A percentile compares a stretch with the other conserved stretches of the same genome.
phyloP scores from a whole-genome alignment of 1,140 invertebrate genomes.

The Gyrodactylus bullatarudis region DNA sequence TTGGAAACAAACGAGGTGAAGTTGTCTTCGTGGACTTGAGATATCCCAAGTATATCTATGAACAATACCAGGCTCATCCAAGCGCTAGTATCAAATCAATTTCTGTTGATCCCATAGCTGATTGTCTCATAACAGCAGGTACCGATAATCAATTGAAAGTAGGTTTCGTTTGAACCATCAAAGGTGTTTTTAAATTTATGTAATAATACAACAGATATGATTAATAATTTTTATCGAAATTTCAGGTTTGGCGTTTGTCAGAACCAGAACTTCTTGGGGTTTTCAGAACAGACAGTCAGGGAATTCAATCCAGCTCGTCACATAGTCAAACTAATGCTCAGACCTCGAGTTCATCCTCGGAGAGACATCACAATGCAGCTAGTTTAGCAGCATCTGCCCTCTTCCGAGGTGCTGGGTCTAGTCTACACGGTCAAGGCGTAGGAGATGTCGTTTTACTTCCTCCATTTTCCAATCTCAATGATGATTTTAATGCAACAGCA shows the following conservation, averaged over 20 bases:
- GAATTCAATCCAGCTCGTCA: not conserved
- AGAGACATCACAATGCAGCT: not conserved
- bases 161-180: not conserved
- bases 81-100: not conserved
- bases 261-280: not conserved
- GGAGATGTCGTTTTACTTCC: not conserved
- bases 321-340: not conserved
- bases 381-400: not conserved
- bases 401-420: not conserved
- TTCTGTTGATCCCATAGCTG: not conserved
- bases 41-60: not conserved
- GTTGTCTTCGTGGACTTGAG: not conserved
- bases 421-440: not conserved
- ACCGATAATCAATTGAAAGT: not conserved
- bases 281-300: not conserved
- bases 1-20: not conserved
- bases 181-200: not conserved
- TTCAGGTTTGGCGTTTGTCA: not conserved
- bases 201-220: not conserved
- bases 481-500: not conserved
- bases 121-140: not conserved
- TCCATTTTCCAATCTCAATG: not conserved
- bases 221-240: no score
- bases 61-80: not conserved
- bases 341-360: not conserved